Conservation (phyloP, 2,888 invertebrate species). For the Microdon myrmicae region DNA sequence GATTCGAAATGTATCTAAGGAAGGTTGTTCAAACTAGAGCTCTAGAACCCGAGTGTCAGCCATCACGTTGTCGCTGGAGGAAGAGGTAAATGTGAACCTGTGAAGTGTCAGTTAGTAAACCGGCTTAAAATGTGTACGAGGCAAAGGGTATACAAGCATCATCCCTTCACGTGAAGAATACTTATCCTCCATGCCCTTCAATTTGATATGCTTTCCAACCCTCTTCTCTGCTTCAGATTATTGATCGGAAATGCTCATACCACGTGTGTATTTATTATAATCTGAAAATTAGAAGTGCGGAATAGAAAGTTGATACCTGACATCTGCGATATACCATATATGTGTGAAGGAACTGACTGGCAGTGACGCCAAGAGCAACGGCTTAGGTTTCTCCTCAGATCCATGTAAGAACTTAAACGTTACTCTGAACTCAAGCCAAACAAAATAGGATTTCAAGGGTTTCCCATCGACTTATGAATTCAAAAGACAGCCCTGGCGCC, state of each 20-base stretch:
- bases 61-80: conserved; percentile 35
- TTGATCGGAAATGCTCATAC: conserved; percentile 31
- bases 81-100: conserved; percentile 32
- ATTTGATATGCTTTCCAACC: conserved; percentile 36
- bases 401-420: conserved; percentile 33
- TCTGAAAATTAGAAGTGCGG: background rate
- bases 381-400: conserved; percentile 35
- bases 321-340: background rate
- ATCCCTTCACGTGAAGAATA: no score
- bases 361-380: no score
- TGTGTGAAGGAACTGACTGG: conserved; percentile 18
- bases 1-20: conserved; percentile 32
- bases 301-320: conserved; percentile 6
- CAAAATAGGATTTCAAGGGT: conserved; percentile 16
- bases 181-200: conserved; percentile 7
- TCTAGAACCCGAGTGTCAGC: conserved; percentile 37
- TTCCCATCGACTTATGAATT: conserved; percentile 32
- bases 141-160: background rate
- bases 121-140: background rate
- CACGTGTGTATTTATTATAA: conserved; percentile 40
- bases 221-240: conserved; percentile 28
- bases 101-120: conserved; percentile 32
- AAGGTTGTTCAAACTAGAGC: conserved; percentile 15
- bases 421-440: conserved; percentile 9
- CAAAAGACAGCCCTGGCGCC: conserved; percentile 7